These are phyloP conservation scores for Spodoptera littoralis DNA, from an alignment of 2,888 invertebrate genomes.

Conservation along the genomic window DNA sequence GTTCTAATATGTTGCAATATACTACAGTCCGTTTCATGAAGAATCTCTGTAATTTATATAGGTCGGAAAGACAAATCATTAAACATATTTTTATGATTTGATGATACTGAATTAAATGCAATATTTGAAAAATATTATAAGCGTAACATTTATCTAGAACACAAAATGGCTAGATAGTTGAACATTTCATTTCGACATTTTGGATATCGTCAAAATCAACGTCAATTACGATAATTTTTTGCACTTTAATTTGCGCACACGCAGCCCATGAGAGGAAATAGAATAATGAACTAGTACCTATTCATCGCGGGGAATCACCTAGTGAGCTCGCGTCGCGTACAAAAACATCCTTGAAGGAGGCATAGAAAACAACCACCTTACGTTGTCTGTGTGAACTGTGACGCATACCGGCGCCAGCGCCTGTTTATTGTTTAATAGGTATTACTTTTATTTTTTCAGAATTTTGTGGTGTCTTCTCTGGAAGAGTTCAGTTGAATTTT, in stretches of 20 bases:
- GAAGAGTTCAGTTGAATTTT: background rate
- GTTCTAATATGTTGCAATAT: slow-evolving; percentile 30
- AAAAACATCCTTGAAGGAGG: slow-evolving; percentile 43
- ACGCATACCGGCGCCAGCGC: slow-evolving; percentile 30
- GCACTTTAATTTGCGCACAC: background rate
- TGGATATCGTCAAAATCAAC: slow-evolving; percentile 8
- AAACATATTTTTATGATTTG: too few relatives aligned
- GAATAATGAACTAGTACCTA: slow-evolving; percentile 19
- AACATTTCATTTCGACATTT: slow-evolving; percentile 13
- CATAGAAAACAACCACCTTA: slow-evolving; percentile 28
- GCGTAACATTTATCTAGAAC: too few relatives aligned
- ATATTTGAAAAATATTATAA: too few relatives aligned
- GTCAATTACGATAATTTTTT: slow-evolving; percentile 13
- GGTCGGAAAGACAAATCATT: slow-evolving; percentile 13
- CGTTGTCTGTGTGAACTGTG: slow-evolving; percentile 3
- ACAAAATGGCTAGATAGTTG: background rate
- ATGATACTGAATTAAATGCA: too few relatives aligned
- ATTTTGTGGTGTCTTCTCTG: background rate
- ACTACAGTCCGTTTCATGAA: background rate
- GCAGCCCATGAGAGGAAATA: slow-evolving; percentile 37
- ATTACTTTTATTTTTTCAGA: background rate
- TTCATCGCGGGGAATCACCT: slow-evolving; percentile 42
- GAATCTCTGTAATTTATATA: background rate
- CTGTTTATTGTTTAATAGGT: background rate
- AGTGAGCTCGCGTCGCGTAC: slow-evolving; percentile 13